Base-by-base conservation (phyloP, 35 echinoderm and acorn worm species). In the Lytechinus variegatus region DNA sequence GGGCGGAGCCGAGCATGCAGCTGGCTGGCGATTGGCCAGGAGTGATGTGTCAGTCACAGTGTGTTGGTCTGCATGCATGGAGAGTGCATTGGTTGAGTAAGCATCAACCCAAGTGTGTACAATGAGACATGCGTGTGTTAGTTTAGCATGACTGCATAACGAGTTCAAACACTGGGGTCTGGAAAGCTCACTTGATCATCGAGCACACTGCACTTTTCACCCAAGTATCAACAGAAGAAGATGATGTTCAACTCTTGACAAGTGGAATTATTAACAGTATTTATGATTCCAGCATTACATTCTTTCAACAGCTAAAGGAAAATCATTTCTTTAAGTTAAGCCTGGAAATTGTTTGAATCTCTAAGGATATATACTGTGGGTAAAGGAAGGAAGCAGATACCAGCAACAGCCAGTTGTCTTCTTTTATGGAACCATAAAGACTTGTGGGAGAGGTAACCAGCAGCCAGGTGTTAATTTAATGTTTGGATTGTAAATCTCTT, bases 41-140 rank as follows among this genome's bases (percentile, higher is more conserved):
- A 55, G 92, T 93, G 53, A 27, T 55, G 16, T 93, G 92, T 93
- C 92, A 93, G 53, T 93, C 92, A 93, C 6, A 93, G 92, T 21
- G 29, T 57, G 55, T 54, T 24, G 92, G 9, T 12, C 52, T 24
- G 92, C 57, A 90, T 44, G 88, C 57, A 90, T 44, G 88, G 88
- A 57, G 10, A 28, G 54, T 93, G 52, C 55, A 27, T 54, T 93
- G 92, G 92, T 93, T 93, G 92, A 93, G 92, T 93, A 19, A 93
- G n/a, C 92, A 93, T 10, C 53, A 57, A 93, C 13, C 92, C 53
- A 93, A 55, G 92, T 93, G 92, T 93, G 92, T 57, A 93, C 66
- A 7, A 79, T 79, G 66, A 54, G 88, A 90, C 88, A 90, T 90
- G 88, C 88, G 11, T 90, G 88, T 52, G 88, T 90, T 90, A 54